Conservation (phyloP, 1,140 invertebrate species). For the Drosophila ohnishii region DNA sequence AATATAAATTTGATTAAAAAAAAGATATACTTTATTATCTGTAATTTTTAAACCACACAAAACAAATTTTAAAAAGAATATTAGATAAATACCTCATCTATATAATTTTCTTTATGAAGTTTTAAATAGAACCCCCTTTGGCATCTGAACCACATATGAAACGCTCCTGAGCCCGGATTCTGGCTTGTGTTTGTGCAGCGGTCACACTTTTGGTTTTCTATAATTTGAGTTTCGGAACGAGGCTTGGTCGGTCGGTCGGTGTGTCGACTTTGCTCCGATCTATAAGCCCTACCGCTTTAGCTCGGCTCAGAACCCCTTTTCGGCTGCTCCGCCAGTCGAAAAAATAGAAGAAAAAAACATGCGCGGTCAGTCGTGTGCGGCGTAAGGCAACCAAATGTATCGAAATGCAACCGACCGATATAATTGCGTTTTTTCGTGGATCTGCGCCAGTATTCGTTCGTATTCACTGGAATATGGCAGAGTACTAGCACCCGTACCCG, state of each 20-base stretch:
- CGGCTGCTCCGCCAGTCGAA: slow-evolving; percentile 69
- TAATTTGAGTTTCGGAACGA: slow-evolving; percentile 74
- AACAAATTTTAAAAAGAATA: too few relatives aligned
- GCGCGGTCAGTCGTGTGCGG: slow-evolving; percentile 82
- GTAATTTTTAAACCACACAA: too few relatives aligned
- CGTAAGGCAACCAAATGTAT: slow-evolving; percentile 82
- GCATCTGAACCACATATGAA: not conserved
- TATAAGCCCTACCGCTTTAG: slow-evolving; percentile 29
- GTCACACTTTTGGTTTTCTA: slow-evolving; percentile 82
- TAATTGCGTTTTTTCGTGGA: slow-evolving; percentile 80
- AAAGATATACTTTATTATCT: too few relatives aligned
- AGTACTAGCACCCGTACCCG: slow-evolving; percentile 11
- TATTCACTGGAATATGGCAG: slow-evolving; percentile 19
- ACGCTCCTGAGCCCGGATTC: slow-evolving; percentile 11
- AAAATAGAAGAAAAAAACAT: slow-evolving; percentile 53
- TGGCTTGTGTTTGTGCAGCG: slow-evolving; percentile 61
- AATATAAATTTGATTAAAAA: too few relatives aligned
- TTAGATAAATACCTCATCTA: not conserved
- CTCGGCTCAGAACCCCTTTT: slow-evolving; percentile 22
- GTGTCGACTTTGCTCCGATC: slow-evolving; percentile 29
- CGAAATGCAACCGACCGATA: slow-evolving; percentile 83
- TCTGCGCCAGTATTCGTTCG: slow-evolving; percentile 24
- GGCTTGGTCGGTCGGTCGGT: slow-evolving; percentile 41
- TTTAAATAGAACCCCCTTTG: not conserved
- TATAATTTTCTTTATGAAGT: not conserved